Base-by-base conservation (phyloP, 2,113 vertebrate species). In the Athene noctua region DNA sequence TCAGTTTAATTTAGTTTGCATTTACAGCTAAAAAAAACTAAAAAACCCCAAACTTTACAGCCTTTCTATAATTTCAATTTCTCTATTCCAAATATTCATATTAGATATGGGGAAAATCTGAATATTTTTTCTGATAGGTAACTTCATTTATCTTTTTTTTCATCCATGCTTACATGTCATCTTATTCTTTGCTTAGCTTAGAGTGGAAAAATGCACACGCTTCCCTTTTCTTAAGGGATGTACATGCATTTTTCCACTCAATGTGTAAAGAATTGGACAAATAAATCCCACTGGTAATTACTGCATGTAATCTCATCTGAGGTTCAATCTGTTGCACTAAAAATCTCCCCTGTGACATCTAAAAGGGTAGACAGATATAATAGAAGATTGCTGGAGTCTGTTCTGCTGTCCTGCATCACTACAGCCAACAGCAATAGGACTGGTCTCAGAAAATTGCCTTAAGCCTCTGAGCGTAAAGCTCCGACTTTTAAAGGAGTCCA, bases 1-100 rank as follows among this genome's bases (percentile, higher is more conserved):
- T 97, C 93, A 88, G 90, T 98, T 98, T 97, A 96, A 98, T 98
- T 98, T 98, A 97, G 89, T 94, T 97, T 96, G 96, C 96, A 89
- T 94, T 97, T 96, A 97, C 94, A 97, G 92, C 88, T 95, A 95
- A 96, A 97, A 95, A 30, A 20, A 38, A 2, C 12, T 6, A 10
- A 23, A 55, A 44, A 73, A 15, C 30, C 25, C 6, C 42, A 81
- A 88, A 74, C 38, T 71, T 87, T 42, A 78, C 62, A 94, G 88
- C 34, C 88, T 89, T 87, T 95, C 82, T 93, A 77, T 68, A 96
- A 94, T 40, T 40, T 40, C 40, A 40, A 40, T 40, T 40, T 40
- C 58, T 96, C 70, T 77, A 52, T 63, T 96, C 73, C 21, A 66
- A 96, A 92, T 79, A 62, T 20, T 62, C 80, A 11, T 70, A 77